Evolutionary conservation across 1,140 invertebrate species (phyloP).

Genomic region (Portunus trituberculatus): DNA sequence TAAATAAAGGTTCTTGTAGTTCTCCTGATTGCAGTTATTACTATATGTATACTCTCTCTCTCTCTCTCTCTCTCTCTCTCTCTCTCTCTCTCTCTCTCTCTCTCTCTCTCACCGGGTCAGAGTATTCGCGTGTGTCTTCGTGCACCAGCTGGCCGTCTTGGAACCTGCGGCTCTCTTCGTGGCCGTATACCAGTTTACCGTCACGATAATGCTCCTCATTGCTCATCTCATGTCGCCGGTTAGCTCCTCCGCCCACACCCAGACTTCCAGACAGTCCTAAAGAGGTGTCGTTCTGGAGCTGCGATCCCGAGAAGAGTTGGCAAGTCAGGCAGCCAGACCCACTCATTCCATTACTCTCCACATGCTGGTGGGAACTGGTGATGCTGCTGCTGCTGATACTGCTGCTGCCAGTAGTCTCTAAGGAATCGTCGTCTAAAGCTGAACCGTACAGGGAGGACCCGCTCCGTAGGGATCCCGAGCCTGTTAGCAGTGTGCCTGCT

Average conservation of each 20-base stretch:
- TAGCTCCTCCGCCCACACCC: conserved; percentile 25
- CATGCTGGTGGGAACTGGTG: background rate
- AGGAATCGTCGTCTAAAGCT: background rate
- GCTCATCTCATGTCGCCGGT: conserved; percentile 46
- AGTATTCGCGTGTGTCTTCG: conserved; percentile 40
- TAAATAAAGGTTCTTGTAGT: background rate
- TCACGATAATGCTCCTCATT: conserved; percentile 58
- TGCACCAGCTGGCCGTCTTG: conserved; percentile 59
- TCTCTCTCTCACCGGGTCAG: conserved; percentile 21
- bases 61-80: background rate
- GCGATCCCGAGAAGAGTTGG: conserved; percentile 40
- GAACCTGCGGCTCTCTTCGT: conserved; percentile 36
- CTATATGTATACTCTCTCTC: background rate
- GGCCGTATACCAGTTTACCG: conserved; percentile 57
- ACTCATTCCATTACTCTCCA: background rate
- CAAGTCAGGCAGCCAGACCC: conserved; percentile 57
- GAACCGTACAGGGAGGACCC: background rate
- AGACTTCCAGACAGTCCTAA: background rate
- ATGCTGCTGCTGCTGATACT: background rate
- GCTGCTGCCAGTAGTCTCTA: background rate
- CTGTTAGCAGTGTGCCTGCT: background rate
- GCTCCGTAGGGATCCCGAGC: background rate
- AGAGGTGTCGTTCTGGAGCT: conserved; percentile 26
- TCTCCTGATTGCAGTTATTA: too few relatives aligned
- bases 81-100: background rate